Percentiles rank a stretch among this genome's conserved stretches.
phyloP scores from a whole-genome alignment of 2,888 invertebrate genomes.

The Trachelus troglodyta region DNA sequence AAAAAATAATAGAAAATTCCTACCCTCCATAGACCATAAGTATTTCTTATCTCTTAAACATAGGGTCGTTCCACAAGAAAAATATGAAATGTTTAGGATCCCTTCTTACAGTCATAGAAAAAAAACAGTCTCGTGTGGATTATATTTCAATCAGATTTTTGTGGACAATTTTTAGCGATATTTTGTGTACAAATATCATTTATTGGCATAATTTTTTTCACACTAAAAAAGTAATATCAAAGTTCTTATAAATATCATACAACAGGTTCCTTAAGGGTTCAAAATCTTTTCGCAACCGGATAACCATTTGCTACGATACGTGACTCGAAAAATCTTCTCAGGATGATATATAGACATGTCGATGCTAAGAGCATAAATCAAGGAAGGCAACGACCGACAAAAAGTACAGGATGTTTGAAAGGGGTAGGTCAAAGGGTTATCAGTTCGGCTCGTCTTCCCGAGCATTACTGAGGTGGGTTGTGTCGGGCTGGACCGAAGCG shows the following conservation, averaged over 20 bases:
- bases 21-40: background rate
- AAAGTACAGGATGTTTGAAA: background rate
- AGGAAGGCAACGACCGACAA: background rate
- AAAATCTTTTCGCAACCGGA: background rate
- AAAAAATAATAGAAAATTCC: background rate
- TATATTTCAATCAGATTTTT: too few relatives aligned
- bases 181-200: too few relatives aligned
- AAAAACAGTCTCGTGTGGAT: too few relatives aligned
- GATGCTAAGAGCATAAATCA: slow-evolving; percentile 13
- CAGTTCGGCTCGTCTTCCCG: background rate
- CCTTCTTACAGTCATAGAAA: too few relatives aligned
- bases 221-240: background rate
- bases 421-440: background rate
- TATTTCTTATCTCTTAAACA: background rate
- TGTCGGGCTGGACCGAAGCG: background rate
- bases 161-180: too few relatives aligned
- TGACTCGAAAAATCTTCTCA: background rate
- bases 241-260: background rate
- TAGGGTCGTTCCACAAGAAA: background rate
- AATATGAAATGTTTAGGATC: too few relatives aligned
- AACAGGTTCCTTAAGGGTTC: background rate
- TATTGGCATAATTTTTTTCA: too few relatives aligned
- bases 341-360: background rate
- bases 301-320: background rate
- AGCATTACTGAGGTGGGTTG: background rate